These are phyloP conservation scores for Apogon hyalosoma DNA, from an alignment of 2,797 vertebrate species.

Conservation along the genomic window DNA sequence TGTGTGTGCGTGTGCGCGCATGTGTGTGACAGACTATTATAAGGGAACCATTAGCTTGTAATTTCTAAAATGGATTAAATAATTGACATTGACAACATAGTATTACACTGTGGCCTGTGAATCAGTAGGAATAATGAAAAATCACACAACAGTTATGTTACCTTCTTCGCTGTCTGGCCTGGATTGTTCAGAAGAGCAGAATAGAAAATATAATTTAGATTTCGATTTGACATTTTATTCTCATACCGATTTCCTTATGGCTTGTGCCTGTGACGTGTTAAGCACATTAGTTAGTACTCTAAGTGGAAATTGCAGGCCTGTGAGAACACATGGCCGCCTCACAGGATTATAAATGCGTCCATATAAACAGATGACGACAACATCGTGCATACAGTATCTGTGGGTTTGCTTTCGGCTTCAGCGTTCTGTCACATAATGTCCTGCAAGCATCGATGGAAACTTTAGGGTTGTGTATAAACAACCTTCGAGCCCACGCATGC, in stretches of 20 bases:
- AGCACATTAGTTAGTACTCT: background rate
- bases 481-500: slow-evolving; percentile 56
- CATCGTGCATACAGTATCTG: background rate
- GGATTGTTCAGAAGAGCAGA: slow-evolving; percentile 5
- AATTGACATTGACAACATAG: slow-evolving; percentile 47
- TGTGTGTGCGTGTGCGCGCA: too few species aligned
- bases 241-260: background rate
- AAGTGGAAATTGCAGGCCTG: slow-evolving; percentile 12
- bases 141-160: slow-evolving; percentile 6
- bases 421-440: slow-evolving; percentile 5
- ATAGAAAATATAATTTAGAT: background rate
- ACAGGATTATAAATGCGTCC: slow-evolving; percentile 4
- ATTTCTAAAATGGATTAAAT: slow-evolving; percentile 32
- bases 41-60: slow-evolving; percentile 25
- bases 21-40: slow-evolving; percentile 4
- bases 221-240: background rate
- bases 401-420: background rate
- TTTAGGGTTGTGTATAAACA: slow-evolving; percentile 38
- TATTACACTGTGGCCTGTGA: slow-evolving; percentile 45
- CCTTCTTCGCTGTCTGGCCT: slow-evolving; percentile 34
- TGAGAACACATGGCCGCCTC: background rate
- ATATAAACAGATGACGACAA: background rate
- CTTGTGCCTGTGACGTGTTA: background rate
- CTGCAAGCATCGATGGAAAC: slow-evolving; percentile 36
- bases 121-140: slow-evolving; percentile 12